These are phyloP conservation scores for Colistium nudipinnis DNA, from an alignment of 2,113 vertebrate genomes.

Conservation along the genomic window DNA sequence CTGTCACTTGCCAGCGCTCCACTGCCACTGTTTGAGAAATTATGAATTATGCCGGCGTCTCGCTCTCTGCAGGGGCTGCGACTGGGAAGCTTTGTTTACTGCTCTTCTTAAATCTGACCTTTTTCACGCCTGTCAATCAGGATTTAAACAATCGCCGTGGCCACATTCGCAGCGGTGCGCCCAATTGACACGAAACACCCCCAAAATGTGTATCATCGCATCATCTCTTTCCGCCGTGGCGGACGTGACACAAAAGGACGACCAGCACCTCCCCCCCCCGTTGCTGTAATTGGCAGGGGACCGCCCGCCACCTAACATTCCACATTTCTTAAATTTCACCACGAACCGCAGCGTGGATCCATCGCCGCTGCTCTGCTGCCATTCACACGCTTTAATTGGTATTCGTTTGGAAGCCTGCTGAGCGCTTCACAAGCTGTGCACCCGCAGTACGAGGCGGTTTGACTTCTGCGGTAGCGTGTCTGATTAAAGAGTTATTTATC, in stretches of 20 bases:
- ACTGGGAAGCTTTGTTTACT: slow-evolving; percentile 59
- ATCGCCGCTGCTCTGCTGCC: slow-evolving; percentile 3
- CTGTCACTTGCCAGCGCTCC: slow-evolving; percentile 57
- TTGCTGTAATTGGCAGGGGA: slow-evolving; percentile 42
- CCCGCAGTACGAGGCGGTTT: slow-evolving; percentile 52
- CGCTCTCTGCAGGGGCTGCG: slow-evolving; percentile 38
- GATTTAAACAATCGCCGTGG: slow-evolving; percentile 22
- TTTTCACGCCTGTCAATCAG: slow-evolving; percentile 39
- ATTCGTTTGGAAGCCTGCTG: slow-evolving; percentile 42
- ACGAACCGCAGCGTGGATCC: slow-evolving; percentile 37
- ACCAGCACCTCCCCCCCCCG: slow-evolving; percentile 9
- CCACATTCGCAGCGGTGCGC: not conserved
- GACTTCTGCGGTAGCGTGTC: slow-evolving; percentile 57
- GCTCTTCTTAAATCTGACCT: slow-evolving; percentile 18
- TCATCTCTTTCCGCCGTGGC: slow-evolving; percentile 34
- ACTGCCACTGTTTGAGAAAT: slow-evolving; percentile 45
- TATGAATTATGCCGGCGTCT: slow-evolving; percentile 68
- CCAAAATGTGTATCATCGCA: not conserved
- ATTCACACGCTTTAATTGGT: slow-evolving; percentile 57
- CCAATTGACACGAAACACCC: not conserved
- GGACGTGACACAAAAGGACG: slow-evolving; percentile 33
- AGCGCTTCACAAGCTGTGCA: slow-evolving; percentile 46
- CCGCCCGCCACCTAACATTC: slow-evolving; percentile 28
- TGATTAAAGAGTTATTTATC: slow-evolving; percentile 63
- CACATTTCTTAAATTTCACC: slow-evolving; percentile 45